Conservation (phyloP, 1,140 invertebrate genomes). For the Danaus plexippus region DNA sequence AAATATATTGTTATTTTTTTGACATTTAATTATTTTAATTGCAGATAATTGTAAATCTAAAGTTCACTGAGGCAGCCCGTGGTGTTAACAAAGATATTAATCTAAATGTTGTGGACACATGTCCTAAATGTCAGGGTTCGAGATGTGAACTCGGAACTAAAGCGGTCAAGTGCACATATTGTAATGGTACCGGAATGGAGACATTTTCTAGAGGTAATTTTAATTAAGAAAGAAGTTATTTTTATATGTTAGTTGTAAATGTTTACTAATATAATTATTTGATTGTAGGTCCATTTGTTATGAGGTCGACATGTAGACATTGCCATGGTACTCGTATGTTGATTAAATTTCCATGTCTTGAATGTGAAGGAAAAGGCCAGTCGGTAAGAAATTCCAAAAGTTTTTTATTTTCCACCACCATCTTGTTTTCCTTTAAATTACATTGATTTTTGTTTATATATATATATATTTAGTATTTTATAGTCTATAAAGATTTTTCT, state of each 20-base stretch:
- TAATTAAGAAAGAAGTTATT: no score
- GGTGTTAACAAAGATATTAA: conserved; percentile 95
- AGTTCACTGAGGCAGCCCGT: conserved; percentile 95
- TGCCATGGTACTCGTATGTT: conserved; percentile 91
- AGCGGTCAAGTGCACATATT: conserved; percentile 86
- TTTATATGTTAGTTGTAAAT: conserved; percentile 4
- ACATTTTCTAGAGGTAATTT: conserved; percentile 80
- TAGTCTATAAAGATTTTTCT: no score
- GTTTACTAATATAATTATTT: conserved; percentile 5
- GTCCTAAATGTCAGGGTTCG: conserved; percentile 89
- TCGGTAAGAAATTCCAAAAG: conserved; percentile 70
- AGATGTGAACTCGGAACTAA: conserved; percentile 92
- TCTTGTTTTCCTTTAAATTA: no score
- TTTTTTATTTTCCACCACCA: background rate
- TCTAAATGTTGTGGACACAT: conserved; percentile 94
- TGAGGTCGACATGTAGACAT: conserved; percentile 94
- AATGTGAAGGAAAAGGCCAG: conserved; percentile 95
- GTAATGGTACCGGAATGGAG: conserved; percentile 98
- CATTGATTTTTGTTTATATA: no score
- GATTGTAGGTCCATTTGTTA: conserved; percentile 91
- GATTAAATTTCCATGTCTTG: conserved; percentile 92
- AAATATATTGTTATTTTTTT: background rate
- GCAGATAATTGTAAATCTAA: conserved; percentile 89
- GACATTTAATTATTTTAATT: conserved; percentile 10
- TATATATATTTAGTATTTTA: no score